Conservation (phyloP, 2,888 invertebrate genomes). For the Pterostichus niger region DNA sequence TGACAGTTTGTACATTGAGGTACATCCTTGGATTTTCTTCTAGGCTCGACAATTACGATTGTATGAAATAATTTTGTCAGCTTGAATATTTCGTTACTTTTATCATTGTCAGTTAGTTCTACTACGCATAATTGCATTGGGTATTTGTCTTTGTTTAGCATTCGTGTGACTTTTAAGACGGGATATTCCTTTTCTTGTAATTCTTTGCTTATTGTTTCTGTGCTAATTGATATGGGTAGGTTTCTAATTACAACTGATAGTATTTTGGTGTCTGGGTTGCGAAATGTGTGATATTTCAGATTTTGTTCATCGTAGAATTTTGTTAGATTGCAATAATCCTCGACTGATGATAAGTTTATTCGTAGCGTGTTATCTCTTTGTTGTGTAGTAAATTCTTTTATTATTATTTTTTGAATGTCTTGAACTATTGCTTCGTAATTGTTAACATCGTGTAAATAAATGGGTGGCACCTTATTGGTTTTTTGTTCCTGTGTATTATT, state of each 20-base stretch:
- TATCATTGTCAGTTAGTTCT: no score
- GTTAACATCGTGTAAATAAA: conserved; percentile 12
- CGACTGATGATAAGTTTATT: conserved; percentile 10
- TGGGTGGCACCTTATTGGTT: conserved; percentile 20
- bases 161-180: neutral
- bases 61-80: neutral
- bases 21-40: neutral
- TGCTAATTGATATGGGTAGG: neutral
- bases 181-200: neutral
- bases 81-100: neutral
- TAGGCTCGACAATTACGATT: neutral
- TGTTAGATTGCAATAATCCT: neutral
- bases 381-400: conserved; percentile 7
- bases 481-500: neutral
- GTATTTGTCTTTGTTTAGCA: no score
- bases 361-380: neutral
- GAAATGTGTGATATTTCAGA: conserved; percentile 26
- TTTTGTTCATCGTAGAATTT: conserved; percentile 18
- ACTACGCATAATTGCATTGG: no score
- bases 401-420: neutral
- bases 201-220: neutral
- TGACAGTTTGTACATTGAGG: neutral
- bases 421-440: conserved; percentile 5
- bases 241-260: conserved; percentile 28
- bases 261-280: conserved; percentile 19